Evolutionary conservation across 2,797 vertebrate species (phyloP), one percentile per base, ranked within the genome.

Genomic region (Cryptoprocta ferox): DNA sequence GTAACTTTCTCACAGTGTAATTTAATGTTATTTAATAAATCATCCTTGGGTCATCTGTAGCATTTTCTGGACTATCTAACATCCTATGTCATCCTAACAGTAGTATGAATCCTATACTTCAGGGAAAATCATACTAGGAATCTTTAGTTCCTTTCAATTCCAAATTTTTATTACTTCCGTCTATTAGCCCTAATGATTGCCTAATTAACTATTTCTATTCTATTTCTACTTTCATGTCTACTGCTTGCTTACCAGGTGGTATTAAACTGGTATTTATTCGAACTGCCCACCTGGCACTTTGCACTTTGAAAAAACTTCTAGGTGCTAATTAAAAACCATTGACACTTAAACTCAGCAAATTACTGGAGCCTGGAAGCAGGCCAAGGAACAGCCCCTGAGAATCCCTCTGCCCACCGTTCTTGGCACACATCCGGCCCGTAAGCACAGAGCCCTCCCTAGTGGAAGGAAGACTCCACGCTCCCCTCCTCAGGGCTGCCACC

Each of bases 311-410:
- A 86, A 96, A 68, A 48, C 37, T 91, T 96, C 78, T 12, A 95
- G 45, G 50, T 82, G 45, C 92, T 94, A 81, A 95, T 95, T 91
- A 75, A 87, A 94, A 95, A 68, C 48, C 84, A 50, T 70, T 92
- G 97, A 90, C 59, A 24, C 91, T 91, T 92, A 95, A 56, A 90
- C 66, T 94, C 48, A 79, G 95, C 59, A 92, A 93, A 75, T 96
- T 63, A 35, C 21, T 42, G 89, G 48, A 76, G 56, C 53, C 90
- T 88, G 80, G 93, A 76, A 59, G 37, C 61, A 56, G 81, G 61
- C 87, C 94, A 84, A 28, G 45, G 37, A 80, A 42, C 2, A 3
- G 68, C 7, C 80, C 50, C 42, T 4, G 15, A 63, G 96, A 24
- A 9, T 73, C 48, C 73, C 79, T 59, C 82, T 68, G 9, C 65